A percentile compares a stretch with the other conserved stretches of the same genome.
Conservation (phyloP, 1,140 invertebrate genomes). For the Drosophila bipectinata region DNA sequence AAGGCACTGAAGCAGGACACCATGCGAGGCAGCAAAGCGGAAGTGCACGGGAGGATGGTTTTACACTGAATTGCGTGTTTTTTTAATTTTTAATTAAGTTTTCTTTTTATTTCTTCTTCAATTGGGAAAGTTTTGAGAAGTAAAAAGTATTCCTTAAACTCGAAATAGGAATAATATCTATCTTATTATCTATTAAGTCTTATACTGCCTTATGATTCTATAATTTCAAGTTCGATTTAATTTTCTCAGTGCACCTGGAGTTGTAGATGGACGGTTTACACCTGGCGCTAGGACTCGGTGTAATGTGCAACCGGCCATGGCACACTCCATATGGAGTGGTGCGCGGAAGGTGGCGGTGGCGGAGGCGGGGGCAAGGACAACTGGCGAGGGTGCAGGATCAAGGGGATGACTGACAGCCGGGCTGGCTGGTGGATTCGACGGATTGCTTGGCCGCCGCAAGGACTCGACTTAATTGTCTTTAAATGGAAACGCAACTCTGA, state of each 20-base stretch:
- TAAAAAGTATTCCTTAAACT: too few species aligned
- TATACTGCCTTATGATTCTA: too few species aligned
- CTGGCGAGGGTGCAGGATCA: slow-evolving; percentile 15
- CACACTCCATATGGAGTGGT: slow-evolving; percentile 33
- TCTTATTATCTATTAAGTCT: too few species aligned
- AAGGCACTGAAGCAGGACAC: slow-evolving; percentile 53
- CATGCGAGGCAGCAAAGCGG: slow-evolving; percentile 70
- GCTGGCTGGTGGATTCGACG: slow-evolving; percentile 16
- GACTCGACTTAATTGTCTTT: slow-evolving; percentile 70
- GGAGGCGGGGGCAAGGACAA: slow-evolving; percentile 8
- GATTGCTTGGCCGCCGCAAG: slow-evolving; percentile 26
- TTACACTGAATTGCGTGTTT: slow-evolving; percentile 9
- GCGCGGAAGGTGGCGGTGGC: background rate
- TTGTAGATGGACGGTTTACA: slow-evolving; percentile 49
- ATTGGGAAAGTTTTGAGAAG: too few species aligned
- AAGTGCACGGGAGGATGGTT: slow-evolving; percentile 53
- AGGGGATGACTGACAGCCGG: slow-evolving; percentile 12
- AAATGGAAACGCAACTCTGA: slow-evolving; percentile 41
- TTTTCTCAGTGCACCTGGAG: background rate
- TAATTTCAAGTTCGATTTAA: background rate
- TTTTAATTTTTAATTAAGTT: background rate
- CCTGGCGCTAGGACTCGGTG: slow-evolving; percentile 55
- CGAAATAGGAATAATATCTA: too few species aligned
- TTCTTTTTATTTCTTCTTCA: too few species aligned
- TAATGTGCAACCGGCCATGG: slow-evolving; percentile 74